Evolutionary conservation across 2,113 vertebrate genomes (phyloP).

Genomic region (Coryphaenoides rupestris): DNA sequence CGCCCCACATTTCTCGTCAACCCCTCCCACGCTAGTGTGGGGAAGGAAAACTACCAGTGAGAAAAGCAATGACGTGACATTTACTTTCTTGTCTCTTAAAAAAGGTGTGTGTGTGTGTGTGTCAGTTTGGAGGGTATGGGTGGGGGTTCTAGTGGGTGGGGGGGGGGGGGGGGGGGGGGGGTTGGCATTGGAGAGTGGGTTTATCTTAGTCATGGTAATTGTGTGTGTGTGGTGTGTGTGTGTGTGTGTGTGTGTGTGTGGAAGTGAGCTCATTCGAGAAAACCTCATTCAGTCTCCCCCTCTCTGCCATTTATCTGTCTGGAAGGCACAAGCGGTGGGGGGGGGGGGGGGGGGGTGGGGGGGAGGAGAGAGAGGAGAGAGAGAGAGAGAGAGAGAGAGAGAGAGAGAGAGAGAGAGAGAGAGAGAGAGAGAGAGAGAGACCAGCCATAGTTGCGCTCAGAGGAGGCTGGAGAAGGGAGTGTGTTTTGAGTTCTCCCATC

Average conservation of each 20-base stretch:
- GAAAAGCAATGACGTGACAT: slow-evolving; percentile 56
- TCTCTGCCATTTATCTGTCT: slow-evolving; percentile 73
- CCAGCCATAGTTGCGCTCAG: slow-evolving; percentile 62
- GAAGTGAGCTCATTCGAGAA: slow-evolving; percentile 75
- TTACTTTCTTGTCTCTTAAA: slow-evolving; percentile 40
- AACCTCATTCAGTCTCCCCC: slow-evolving; percentile 72
- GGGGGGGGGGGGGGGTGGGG: slow-evolving; percentile 44
- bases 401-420: neutral
- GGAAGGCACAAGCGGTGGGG: slow-evolving; percentile 41
- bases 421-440: too few species aligned
- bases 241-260: slow-evolving; percentile 63
- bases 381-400: neutral
- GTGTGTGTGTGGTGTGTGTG: slow-evolving; percentile 73
- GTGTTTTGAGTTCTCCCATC: slow-evolving; percentile 57
- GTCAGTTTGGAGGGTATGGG: slow-evolving; percentile 8
- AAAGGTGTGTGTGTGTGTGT: slow-evolving; percentile 28
- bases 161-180: neutral
- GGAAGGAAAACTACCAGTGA: slow-evolving; percentile 31
- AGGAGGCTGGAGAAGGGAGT: slow-evolving; percentile 52
- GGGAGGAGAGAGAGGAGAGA: slow-evolving; percentile 6
- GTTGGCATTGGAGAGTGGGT: slow-evolving; percentile 52
- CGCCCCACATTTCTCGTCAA: too few species aligned
- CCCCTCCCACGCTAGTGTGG: too few species aligned
- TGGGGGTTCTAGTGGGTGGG: too few species aligned
- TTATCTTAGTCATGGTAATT: slow-evolving; percentile 81